Base-by-base conservation (phyloP, 2,113 vertebrate genomes). In the Odocoileus hemionus region DNA sequence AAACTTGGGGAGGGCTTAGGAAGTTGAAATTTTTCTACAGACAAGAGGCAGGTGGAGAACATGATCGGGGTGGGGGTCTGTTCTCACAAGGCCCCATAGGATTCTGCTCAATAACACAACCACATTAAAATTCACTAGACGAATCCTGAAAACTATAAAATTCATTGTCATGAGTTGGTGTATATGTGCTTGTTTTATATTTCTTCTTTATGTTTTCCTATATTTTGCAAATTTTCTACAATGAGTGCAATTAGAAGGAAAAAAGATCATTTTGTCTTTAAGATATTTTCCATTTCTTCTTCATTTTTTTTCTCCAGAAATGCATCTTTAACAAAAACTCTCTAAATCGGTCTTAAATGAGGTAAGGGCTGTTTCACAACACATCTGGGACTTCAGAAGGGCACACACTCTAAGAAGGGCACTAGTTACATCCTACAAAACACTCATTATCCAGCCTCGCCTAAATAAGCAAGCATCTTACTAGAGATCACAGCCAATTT, bases 21-120 rank as follows among this genome's bases (percentile, higher is more conserved):
- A 79, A 43, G 43, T 7, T 47, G 43, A 47, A 30, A 28, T 17
- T 47, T 45, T 47, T 30, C 76, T 47, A 79, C 14, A 79, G 76
- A 79, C 76, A 79, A 79, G 76, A 79, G 67, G 39, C 12, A 76
- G 39, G 76, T 28, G 26, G 43, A 26, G 26, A 47, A 17, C 1
- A 9, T 47, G 26, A 10, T 30, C 0, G 4, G 4, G 14, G 4
- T 2, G 3, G 25, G 25, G 7, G 43, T 28, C 14, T 47, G 14
- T 30, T 47, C 76, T 47, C 25, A 0, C 43, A 79, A 47, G 26
- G 43, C 2, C 25, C 7, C 43, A 16, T 47, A 79, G 26, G 14
- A 47, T 30, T 45, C 43, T 30, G 76, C 43, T 79, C 76, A 47
- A 47, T 79, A 47, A 79, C 14, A 82, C 47, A 54, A 82, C 47